Conservation (phyloP, 2,888 invertebrate genomes). For the Kuschelorhynchus macadamiae region DNA sequence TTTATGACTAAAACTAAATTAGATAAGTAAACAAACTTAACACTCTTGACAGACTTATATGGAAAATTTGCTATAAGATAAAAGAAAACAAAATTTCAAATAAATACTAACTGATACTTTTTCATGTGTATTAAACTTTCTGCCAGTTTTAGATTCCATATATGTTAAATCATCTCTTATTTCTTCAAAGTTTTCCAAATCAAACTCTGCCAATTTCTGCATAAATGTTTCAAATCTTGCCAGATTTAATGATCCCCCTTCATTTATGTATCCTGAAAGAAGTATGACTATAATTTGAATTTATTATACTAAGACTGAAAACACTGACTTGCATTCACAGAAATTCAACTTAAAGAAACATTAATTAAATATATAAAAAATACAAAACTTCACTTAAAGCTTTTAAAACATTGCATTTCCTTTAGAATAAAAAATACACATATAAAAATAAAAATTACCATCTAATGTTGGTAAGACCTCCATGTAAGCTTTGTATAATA, state of each 20-base stretch:
- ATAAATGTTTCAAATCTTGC: conserved; percentile 88
- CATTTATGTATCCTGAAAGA: conserved; percentile 90
- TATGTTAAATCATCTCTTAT: conserved; percentile 86
- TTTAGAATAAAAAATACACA: too few relatives aligned
- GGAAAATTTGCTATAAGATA: too few relatives aligned
- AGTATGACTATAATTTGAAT: neutral
- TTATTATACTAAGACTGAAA: too few relatives aligned
- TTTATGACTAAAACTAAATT: too few relatives aligned
- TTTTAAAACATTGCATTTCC: too few relatives aligned
- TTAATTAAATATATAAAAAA: too few relatives aligned
- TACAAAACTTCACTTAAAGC: too few relatives aligned
- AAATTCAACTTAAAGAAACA: too few relatives aligned
- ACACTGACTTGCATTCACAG: too few relatives aligned
- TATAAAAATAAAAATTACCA: conserved; percentile 72
- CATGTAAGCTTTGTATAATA: conserved; percentile 91
- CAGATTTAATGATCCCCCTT: conserved; percentile 87
- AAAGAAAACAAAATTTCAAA: too few relatives aligned
- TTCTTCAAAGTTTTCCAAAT: conserved; percentile 82
- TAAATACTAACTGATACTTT: conserved; percentile 51
- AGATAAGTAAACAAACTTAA: too few relatives aligned
- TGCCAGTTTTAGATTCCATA: conserved; percentile 81
- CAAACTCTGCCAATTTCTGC: conserved; percentile 80
- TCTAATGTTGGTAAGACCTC: conserved; percentile 86
- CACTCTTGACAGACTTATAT: too few relatives aligned
- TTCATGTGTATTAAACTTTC: conserved; percentile 50